These are phyloP conservation scores for Melinaea menophilus DNA, from an alignment of 2,888 invertebrate genomes.

Conservation along the genomic window DNA sequence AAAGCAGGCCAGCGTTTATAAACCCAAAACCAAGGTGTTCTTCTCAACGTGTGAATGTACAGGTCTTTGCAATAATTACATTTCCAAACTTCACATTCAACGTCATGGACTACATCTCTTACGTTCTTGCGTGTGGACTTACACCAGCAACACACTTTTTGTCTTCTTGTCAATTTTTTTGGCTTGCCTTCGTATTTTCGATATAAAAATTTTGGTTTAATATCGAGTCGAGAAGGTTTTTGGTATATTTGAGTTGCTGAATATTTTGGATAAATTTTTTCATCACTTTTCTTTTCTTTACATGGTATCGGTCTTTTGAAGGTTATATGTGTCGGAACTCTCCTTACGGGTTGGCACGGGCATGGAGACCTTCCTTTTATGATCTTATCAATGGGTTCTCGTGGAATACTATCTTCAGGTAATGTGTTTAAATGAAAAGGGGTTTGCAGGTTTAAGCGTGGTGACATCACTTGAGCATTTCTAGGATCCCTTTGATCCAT, in stretches of 20 bases:
- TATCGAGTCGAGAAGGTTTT: neutral
- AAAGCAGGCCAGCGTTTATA: constrained; percentile 35
- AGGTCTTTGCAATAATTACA: constrained; percentile 24
- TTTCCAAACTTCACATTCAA: constrained; percentile 26
- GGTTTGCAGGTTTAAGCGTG: too few relatives aligned
- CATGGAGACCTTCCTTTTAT: neutral
- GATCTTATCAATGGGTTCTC: neutral
- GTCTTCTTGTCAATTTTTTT: constrained; percentile 9
- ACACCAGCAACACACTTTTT: constrained; percentile 9
- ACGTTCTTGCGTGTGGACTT: constrained; percentile 16
- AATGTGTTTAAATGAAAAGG: too few relatives aligned
- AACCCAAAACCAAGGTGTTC: constrained; percentile 34
- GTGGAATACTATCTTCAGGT: too few relatives aligned
- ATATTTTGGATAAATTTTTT: neutral
- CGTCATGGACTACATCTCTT: constrained; percentile 15
- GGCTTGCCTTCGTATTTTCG: neutral
- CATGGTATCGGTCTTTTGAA: neutral
- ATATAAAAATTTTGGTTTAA: neutral
- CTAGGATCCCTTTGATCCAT: too few relatives aligned
- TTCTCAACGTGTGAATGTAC: constrained; percentile 32
- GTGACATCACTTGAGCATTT: too few relatives aligned
- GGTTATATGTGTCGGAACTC: neutral
- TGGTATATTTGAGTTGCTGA: neutral
- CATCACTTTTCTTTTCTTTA: neutral
- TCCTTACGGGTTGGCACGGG: neutral